Evolutionary conservation across 1,140 invertebrate species (phyloP).

Genomic region (Psilanteris sp.): DNA sequence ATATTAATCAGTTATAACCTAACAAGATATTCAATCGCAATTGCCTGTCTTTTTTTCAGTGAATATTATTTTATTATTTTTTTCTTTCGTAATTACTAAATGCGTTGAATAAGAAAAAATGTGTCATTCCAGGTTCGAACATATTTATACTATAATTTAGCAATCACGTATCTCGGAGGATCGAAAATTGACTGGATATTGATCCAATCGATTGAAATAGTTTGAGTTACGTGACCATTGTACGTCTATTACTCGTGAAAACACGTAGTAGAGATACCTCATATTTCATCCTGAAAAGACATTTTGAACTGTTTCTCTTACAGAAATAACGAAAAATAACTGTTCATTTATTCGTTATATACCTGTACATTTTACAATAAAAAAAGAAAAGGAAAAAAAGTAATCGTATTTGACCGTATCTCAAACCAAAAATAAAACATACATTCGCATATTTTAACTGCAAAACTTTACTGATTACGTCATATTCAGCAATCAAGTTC

Average conservation of each 20-base stretch:
- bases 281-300: slow-evolving; percentile 38
- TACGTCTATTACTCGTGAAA: slow-evolving; percentile 31
- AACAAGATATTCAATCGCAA: no score
- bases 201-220: slow-evolving; percentile 53
- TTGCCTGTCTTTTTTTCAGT: background rate
- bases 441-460: no score
- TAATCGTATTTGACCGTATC: slow-evolving; percentile 32
- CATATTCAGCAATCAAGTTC: no score
- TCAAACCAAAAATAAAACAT: no score
- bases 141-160: slow-evolving; percentile 41
- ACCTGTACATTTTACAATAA: slow-evolving; percentile 5
- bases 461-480: no score
- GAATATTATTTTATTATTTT: background rate
- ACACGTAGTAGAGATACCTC: slow-evolving; percentile 43
- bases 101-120: slow-evolving; percentile 3
- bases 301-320: slow-evolving; percentile 16
- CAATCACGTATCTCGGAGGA: slow-evolving; percentile 26
- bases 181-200: slow-evolving; percentile 52
- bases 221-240: slow-evolving; percentile 52
- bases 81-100: background rate
- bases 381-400: no score
- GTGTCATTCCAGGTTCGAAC: slow-evolving; percentile 16
- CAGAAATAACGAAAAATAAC: slow-evolving; percentile 52
- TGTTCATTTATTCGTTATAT: slow-evolving; percentile 56
- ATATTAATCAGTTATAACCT: no score